Base-by-base conservation (phyloP, 2,888 invertebrate genomes). In the Hofmannophila pseudospretella region DNA sequence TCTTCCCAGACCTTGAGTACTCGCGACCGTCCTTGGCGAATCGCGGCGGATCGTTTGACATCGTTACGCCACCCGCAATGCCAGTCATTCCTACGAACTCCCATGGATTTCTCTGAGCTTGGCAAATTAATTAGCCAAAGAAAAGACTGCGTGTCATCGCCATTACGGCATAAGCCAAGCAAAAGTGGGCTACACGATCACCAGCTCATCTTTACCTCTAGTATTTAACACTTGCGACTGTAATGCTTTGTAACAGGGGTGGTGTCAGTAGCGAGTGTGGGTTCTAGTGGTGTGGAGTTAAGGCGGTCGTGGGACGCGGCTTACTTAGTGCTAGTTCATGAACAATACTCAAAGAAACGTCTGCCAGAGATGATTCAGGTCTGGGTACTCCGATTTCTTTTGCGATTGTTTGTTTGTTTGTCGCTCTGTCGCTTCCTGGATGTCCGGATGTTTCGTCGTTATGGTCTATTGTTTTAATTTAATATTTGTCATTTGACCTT, bases 51-150 rank as follows among this genome's bases (percentile, higher is more conserved):
- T 8, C 11, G 14, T 22, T 32, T 32, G 32, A 20, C 25, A 19
- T 32, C 34, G 38, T 39, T 31, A 20, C 22, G 34, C 30, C 25
- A 32, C 32, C 23, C 16, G 22, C 8, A 32, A 14, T 25, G 23
- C 12, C 14, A 13, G n/a, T n/a, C n/a, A 12, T 32, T 35, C 40
- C 16, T 23, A 42, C 33, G 32, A 51, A 49, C 59, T 71, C 70
- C 57, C 71, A 71, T 71, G 53, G 76, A 73, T 77, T 77, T 77
- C 75, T 72, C 77, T 66, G 54, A 69, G 62, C 68, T 54, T 41
- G 62, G 62, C 64, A 61, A 76, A 77, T 76, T 75, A 76, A 75
- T 76, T 74, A 74, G 46, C 51, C 37, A 44, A 59, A 59, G 64
- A 60, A n/a, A 71, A 58, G 58, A 63, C 60, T 44, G 58, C 64